These are phyloP conservation scores for Cistogaster globosa DNA, from an alignment of 2,888 invertebrate species.

Conservation along the genomic window DNA sequence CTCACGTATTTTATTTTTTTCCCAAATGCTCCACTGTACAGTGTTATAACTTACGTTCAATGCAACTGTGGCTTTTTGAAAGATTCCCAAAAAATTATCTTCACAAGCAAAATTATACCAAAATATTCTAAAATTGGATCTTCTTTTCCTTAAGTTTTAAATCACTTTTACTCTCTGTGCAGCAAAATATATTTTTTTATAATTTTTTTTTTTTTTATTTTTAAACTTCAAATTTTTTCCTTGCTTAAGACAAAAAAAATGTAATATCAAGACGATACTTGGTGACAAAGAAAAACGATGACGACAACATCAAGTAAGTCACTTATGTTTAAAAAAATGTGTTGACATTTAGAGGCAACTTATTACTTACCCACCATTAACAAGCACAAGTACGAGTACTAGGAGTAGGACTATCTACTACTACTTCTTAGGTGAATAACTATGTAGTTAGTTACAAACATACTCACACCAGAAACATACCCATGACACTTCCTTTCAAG, in stretches of 20 bases:
- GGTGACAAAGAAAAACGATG: constrained; percentile 26
- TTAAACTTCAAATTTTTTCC: constrained; percentile 52
- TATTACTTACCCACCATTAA: constrained; percentile 32
- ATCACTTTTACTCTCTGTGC: neutral
- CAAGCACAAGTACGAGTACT: constrained; percentile 23
- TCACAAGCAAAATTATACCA: too few relatives aligned
- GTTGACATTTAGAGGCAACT: constrained; percentile 68
- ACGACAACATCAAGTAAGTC: constrained; percentile 39
- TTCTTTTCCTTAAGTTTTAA: neutral
- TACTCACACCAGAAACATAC: neutral
- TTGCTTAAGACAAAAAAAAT: constrained; percentile 40
- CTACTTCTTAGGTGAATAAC: constrained; percentile 48
- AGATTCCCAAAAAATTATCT: too few relatives aligned
- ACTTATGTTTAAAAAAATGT: constrained; percentile 69
- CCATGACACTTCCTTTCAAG: constrained; percentile 38
- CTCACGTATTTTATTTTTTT: too few relatives aligned
- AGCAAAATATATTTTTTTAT: neutral
- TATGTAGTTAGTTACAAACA: neutral
- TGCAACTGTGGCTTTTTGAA: too few relatives aligned
- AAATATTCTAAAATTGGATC: too few relatives aligned
- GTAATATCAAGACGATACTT: constrained; percentile 7
- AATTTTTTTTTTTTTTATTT: constrained; percentile 4
- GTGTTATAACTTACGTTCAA: too few relatives aligned
- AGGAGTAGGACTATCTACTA: constrained; percentile 1
- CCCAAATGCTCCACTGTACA: too few relatives aligned